Conservation (phyloP, 2,888 invertebrate genomes). For the Tenthredo scrophulariae region DNA sequence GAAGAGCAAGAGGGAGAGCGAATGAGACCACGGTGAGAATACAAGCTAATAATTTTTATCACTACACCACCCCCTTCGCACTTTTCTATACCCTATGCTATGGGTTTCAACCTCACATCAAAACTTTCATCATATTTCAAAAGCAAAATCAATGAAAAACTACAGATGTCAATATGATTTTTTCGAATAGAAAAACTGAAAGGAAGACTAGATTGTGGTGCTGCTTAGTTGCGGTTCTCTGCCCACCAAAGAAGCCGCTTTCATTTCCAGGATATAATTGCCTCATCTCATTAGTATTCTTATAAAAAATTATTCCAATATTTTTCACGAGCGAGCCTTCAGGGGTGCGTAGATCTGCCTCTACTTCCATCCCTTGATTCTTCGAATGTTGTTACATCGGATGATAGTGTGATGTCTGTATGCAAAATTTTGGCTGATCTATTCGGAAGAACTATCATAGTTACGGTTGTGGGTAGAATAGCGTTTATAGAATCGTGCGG, state of each 20-base stretch:
- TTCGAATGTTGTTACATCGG: background rate
- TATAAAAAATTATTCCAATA: background rate
- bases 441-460: background rate
- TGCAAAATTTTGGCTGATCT: background rate
- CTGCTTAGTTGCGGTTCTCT: background rate
- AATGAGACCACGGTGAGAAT: slow-evolving; percentile 31
- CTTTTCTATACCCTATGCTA: background rate
- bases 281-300: background rate
- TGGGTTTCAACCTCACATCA: background rate
- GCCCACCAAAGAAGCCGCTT: background rate
- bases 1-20: slow-evolving; percentile 36
- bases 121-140: background rate
- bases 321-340: background rate
- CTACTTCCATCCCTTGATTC: background rate
- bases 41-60: slow-evolving; percentile 34
- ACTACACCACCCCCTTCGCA: slow-evolving; percentile 12
- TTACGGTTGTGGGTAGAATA: slow-evolving; percentile 10
- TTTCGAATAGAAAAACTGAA: background rate
- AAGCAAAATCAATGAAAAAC: background rate
- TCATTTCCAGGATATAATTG: background rate
- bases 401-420: background rate
- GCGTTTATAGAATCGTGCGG: background rate
- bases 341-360: background rate
- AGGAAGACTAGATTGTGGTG: background rate
- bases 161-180: background rate